Percentiles rank a stretch among this genome's conserved stretches.
These are phyloP conservation scores for Chroicocephalus ridibundus DNA, from an alignment of 2,113 vertebrate species.

Conservation along the genomic window DNA sequence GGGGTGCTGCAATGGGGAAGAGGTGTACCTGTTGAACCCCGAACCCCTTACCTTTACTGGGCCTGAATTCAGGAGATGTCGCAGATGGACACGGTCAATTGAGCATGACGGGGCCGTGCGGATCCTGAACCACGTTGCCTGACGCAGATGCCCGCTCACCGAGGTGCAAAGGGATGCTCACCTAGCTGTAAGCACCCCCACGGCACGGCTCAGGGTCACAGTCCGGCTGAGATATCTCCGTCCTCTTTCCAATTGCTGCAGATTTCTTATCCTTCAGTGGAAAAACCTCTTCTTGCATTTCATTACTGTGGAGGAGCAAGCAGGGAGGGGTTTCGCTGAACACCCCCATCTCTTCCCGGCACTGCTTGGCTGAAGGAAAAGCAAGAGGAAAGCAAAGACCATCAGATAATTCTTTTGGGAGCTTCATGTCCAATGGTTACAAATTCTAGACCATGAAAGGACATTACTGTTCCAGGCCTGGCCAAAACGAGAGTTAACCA, in stretches of 20 bases:
- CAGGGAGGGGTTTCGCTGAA: background rate
- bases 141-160: accelerated
- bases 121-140: background rate
- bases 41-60: background rate
- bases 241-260: background rate
- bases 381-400: background rate
- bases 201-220: background rate
- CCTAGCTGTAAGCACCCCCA: background rate
- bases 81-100: accelerated
- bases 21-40: background rate
- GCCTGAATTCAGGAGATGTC: background rate
- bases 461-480: background rate
- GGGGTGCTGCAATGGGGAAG: no score
- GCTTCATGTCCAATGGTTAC: background rate
- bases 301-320: background rate
- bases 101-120: accelerated
- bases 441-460: background rate
- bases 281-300: accelerated
- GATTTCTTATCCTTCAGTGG: background rate
- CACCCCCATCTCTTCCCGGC: background rate
- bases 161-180: background rate
- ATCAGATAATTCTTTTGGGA: background rate
- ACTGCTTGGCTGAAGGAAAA: background rate
- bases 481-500: background rate
- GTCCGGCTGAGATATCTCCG: background rate